These are phyloP conservation scores for Trypoxylus dichotomus DNA, from an alignment of 1,140 invertebrate genomes.

Conservation along the genomic window DNA sequence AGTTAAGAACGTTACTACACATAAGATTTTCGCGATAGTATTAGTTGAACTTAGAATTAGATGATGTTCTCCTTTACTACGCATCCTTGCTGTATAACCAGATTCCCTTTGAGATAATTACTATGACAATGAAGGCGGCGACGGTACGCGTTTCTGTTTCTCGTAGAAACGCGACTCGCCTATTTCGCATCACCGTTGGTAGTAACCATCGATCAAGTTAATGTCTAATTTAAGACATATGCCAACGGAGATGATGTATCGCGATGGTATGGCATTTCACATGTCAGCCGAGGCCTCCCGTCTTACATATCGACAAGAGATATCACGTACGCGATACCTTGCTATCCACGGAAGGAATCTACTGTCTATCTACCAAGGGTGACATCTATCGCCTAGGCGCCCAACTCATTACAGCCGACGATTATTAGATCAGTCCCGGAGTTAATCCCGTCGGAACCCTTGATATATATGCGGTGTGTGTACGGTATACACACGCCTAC, in stretches of 20 bases:
- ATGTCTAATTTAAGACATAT: constrained; percentile 15
- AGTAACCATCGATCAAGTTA: constrained; percentile 10
- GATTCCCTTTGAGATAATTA: not conserved
- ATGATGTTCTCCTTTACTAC: not conserved
- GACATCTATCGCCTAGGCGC: not conserved
- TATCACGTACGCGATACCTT: not conserved
- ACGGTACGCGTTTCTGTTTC: not conserved
- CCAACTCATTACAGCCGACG: not conserved
- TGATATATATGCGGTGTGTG: not conserved
- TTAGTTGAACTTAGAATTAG: no score
- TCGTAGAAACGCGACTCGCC: not conserved
- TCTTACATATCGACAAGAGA: constrained; percentile 11
- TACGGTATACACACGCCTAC: not conserved
- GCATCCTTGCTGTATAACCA: not conserved
- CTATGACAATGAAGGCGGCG: not conserved
- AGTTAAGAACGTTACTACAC: no score
- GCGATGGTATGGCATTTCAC: not conserved
- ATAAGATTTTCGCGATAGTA: no score
- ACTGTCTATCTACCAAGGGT: not conserved
- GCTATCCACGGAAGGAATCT: not conserved
- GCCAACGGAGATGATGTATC: constrained; percentile 6
- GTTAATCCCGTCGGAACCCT: constrained; percentile 7
- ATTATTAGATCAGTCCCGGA: constrained; percentile 3
- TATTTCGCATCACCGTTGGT: not conserved
- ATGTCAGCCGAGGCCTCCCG: not conserved